A percentile compares a stretch with the other conserved stretches of the same genome.
phyloP scores from a whole-genome alignment of 2,888 invertebrate genomes.

The Endotricha flammealis region DNA sequence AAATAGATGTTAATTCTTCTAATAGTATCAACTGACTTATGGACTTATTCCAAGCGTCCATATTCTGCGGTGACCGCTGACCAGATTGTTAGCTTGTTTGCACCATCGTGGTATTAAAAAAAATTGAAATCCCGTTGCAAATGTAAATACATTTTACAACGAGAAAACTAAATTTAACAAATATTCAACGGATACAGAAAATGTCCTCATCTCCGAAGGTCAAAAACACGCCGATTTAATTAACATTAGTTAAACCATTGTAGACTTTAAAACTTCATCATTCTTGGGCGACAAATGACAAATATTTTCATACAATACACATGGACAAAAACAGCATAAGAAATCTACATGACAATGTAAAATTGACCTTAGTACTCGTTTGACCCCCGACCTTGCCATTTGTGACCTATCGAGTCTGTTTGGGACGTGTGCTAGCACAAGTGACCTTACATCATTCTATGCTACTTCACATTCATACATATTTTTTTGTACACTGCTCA shows the following conservation, averaged over 20 bases:
- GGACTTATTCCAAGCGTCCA: no score
- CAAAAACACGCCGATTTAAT: slow-evolving; percentile 13
- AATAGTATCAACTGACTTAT: no score
- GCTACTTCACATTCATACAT: slow-evolving; percentile 6
- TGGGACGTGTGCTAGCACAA: slow-evolving; percentile 48
- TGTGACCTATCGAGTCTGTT: slow-evolving; percentile 54
- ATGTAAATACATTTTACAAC: not conserved
- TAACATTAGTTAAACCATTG: slow-evolving; percentile 5
- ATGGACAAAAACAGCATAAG: slow-evolving; percentile 47
- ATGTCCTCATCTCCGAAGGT: slow-evolving; percentile 15
- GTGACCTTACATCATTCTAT: slow-evolving; percentile 22
- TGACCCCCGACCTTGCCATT: slow-evolving; percentile 49
- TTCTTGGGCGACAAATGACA: slow-evolving; percentile 9
- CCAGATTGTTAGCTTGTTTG: no score
- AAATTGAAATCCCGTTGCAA: no score
- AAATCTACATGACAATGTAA: slow-evolving; percentile 64
- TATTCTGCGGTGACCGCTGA: no score
- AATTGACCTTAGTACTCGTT: slow-evolving; percentile 53
- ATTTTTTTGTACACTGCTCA: slow-evolving; percentile 17
- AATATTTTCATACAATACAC: slow-evolving; percentile 16
- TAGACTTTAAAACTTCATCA: slow-evolving; percentile 11
- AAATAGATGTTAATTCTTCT: no score
- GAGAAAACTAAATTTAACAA: not conserved
- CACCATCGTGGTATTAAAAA: no score
- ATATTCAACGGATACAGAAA: not conserved